A percentile compares a stretch with the other conserved stretches of the same genome.
Evolutionary conservation across 2,113 vertebrate species (phyloP).

Genomic region (Tragelaphus imberbis): DNA sequence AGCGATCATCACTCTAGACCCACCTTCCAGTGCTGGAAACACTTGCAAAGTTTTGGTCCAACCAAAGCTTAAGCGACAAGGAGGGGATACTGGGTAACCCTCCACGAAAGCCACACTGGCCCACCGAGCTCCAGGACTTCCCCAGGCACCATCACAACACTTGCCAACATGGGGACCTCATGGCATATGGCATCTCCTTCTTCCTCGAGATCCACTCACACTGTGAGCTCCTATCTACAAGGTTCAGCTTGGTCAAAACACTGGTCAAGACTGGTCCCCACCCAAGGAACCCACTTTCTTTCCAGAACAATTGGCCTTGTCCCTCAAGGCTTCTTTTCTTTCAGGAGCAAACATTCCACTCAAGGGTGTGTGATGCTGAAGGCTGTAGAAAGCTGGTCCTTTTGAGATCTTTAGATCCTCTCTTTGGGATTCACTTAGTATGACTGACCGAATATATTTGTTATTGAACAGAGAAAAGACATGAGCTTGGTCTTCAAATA

Average conservation of each 20-base stretch:
- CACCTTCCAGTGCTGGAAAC: background rate
- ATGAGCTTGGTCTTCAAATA: background rate
- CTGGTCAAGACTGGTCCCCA: background rate
- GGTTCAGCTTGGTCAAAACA: background rate
- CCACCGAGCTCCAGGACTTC: background rate
- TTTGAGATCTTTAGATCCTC: background rate
- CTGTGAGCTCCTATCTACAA: background rate
- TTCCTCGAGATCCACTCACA: background rate
- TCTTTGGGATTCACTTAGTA: background rate
- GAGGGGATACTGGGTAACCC: background rate
- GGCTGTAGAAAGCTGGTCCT: background rate
- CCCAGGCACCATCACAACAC: background rate
- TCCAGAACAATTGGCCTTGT: background rate
- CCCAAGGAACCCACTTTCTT: background rate
- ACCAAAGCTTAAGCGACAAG: background rate
- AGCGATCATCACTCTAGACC: background rate
- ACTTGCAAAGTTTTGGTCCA: background rate
- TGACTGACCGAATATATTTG: background rate
- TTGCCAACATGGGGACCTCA: background rate
- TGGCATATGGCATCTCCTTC: background rate
- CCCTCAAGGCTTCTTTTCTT: background rate
- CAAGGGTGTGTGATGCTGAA: background rate
- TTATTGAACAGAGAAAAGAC: constrained; percentile 2
- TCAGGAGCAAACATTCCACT: background rate
- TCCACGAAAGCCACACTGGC: background rate